Evolutionary conservation across 2,888 invertebrate genomes (phyloP).

Genomic region (Neoscelio sp.): DNA sequence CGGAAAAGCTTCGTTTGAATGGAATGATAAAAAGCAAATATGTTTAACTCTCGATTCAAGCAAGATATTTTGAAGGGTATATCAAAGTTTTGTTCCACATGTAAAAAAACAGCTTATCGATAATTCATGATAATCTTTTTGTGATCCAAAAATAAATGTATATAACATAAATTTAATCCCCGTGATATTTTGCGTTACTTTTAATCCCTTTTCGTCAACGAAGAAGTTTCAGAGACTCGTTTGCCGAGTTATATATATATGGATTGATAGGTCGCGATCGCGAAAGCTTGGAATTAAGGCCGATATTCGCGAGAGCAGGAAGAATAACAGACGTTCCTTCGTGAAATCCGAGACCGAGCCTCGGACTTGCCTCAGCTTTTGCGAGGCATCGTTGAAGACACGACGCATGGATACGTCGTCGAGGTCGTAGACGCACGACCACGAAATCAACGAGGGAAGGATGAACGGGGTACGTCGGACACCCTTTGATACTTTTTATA

Average conservation of each 20-base stretch:
- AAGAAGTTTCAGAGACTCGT: slow-evolving; percentile 2
- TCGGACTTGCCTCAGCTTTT: slow-evolving; percentile 14
- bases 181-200: too few species aligned
- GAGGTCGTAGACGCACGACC: too few species aligned
- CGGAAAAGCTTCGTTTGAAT: too few species aligned
- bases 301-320: slow-evolving; percentile 21
- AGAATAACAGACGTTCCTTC: neutral
- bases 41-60: too few species aligned
- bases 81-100: too few species aligned
- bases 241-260: neutral
- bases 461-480: slow-evolving; percentile 78
- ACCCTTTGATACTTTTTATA: slow-evolving; percentile 74
- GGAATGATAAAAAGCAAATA: too few species aligned
- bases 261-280: neutral
- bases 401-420: slow-evolving; percentile 3
- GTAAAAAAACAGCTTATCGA: too few species aligned
- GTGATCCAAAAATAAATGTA: too few species aligned
- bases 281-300: slow-evolving; percentile 8
- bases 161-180: too few species aligned
- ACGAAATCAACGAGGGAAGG: slow-evolving; percentile 61
- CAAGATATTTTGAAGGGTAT: too few species aligned
- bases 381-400: neutral
- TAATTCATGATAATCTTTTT: too few species aligned
- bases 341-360: slow-evolving; percentile 32
- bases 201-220: too few species aligned